Conservation (phyloP, 2,113 vertebrate species). For the Actenoides lindsayi region DNA sequence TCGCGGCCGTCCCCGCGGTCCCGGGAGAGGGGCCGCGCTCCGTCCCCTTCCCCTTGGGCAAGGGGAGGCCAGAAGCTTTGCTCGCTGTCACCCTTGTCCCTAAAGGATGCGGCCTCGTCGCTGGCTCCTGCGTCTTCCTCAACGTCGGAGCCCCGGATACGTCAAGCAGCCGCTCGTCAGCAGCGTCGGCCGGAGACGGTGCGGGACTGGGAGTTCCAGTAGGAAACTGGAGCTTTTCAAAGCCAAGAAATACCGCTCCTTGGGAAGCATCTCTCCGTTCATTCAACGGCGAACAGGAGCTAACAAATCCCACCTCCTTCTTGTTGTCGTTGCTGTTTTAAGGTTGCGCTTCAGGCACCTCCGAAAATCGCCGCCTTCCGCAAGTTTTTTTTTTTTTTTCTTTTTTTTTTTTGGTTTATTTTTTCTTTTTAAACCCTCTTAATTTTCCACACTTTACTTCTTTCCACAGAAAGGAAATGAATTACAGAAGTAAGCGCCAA, state of each 20-base stretch:
- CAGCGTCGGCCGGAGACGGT: background rate
- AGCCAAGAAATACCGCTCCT: background rate
- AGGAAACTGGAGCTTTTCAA: background rate
- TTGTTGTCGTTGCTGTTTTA: background rate
- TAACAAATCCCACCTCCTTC: background rate
- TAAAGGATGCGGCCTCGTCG: background rate
- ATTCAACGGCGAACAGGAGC: background rate
- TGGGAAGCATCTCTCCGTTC: background rate
- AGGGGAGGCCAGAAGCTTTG: background rate
- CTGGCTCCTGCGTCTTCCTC: accelerated
- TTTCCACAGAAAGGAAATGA: slow-evolving; percentile 72
- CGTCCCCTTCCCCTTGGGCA: background rate
- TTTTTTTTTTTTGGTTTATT: background rate
- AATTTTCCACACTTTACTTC: slow-evolving; percentile 70
- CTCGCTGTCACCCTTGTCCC: background rate
- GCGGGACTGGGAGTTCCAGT: background rate
- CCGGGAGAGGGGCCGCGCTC: background rate
- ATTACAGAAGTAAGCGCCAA: slow-evolving; percentile 51
- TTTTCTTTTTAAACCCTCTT: background rate
- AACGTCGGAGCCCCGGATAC: accelerated
- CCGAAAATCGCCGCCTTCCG: background rate
- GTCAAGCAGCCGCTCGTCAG: accelerated
- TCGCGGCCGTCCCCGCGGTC: background rate
- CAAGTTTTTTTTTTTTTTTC: background rate
- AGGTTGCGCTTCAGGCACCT: background rate